Base-by-base conservation (phyloP, 2,797 vertebrate species). In the Lacerta viridis region DNA sequence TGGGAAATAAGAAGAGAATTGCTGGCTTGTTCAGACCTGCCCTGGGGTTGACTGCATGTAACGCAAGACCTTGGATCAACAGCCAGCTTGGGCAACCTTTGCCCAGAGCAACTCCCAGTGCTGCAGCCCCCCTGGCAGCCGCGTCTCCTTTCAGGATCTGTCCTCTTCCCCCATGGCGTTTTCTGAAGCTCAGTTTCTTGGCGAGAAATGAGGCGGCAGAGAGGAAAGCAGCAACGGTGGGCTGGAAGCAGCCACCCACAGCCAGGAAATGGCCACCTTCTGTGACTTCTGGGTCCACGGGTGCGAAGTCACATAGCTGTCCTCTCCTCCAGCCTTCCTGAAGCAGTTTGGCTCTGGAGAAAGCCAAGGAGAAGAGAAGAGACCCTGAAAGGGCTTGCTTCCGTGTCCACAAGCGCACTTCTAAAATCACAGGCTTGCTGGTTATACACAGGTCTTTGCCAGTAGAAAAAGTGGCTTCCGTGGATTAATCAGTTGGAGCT, bases 1-100 rank as follows among this genome's bases (percentile, higher is more conserved):
- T 79, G 80, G 41, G 71, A 92, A 88, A 81, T 88, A 4, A n/a
- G n/a, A 79, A 90, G 78, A 88, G 36, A 88, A 66, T n/a, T 61
- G 80, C 72, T 15, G 83, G 87, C 93, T 93, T 87, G 93, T 90
- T 90, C 29, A 87, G 85, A 85, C 93, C 88, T 93, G 94, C 79
- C 85, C 55, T 39, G n/a, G 25, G 50, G 74, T 89, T 79, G 93
- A 76, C 18, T 61, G 89, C 77, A 90, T 83, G 82, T 84, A 80
- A 64, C 91, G 87, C 76, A 86, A 88, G 50, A 1, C 76, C 74
- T 85, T 0, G 25, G 86, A 90, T 80, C 85, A 64, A 87, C 86
- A 71, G 71, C 39, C 85, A 87, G 29, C 81, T 87, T 87, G 43
- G 43, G 10, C 69, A 41, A 25, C 29, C 43, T 88, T 84, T 81